Percentiles rank a stretch among this genome's conserved stretches.
Conservation (phyloP, 2,888 invertebrate species). For the Acanthacorydalis orientalis region DNA sequence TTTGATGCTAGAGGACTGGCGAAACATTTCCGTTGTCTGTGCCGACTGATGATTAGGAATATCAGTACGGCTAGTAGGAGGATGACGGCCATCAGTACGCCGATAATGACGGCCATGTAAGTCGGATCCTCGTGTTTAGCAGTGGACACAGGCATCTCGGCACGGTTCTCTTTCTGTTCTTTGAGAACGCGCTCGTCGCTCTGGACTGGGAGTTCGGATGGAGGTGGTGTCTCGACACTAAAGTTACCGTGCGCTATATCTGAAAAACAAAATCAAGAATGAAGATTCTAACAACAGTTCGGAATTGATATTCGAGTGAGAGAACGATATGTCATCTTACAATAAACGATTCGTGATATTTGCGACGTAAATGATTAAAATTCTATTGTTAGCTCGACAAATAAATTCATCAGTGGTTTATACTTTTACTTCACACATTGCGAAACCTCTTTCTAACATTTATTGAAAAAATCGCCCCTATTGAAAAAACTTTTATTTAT, state of each 20-base stretch:
- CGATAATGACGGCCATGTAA: slow-evolving; percentile 60
- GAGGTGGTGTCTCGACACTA: slow-evolving; percentile 45
- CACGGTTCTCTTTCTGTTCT: slow-evolving; percentile 24
- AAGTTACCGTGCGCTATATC: slow-evolving; percentile 58
- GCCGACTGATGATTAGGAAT: slow-evolving; percentile 52
- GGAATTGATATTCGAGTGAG: too few species aligned
- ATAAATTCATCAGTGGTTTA: too few species aligned
- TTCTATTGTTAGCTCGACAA: too few species aligned
- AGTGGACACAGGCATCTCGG: slow-evolving; percentile 46
- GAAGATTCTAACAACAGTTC: too few species aligned
- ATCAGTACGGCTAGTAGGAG: slow-evolving; percentile 55
- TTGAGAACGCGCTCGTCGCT: slow-evolving; percentile 30
- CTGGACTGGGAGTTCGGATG: slow-evolving; percentile 30
- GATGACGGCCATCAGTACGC: slow-evolving; percentile 57
- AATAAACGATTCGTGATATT: too few species aligned
- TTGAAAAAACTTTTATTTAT: too few species aligned
- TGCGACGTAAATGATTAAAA: too few species aligned
- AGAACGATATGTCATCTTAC: too few species aligned
- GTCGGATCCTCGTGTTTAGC: slow-evolving; percentile 53
- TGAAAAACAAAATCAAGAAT: slow-evolving; percentile 17
- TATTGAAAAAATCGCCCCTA: too few species aligned
- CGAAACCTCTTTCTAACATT: too few species aligned
- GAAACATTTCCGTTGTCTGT: slow-evolving; percentile 54
- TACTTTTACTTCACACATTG: too few species aligned
- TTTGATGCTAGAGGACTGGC: slow-evolving; percentile 50